Evolutionary conservation across 2,888 invertebrate species (phyloP), one percentile per base, ranked within the genome.

Genomic region (Xanthia togata): DNA sequence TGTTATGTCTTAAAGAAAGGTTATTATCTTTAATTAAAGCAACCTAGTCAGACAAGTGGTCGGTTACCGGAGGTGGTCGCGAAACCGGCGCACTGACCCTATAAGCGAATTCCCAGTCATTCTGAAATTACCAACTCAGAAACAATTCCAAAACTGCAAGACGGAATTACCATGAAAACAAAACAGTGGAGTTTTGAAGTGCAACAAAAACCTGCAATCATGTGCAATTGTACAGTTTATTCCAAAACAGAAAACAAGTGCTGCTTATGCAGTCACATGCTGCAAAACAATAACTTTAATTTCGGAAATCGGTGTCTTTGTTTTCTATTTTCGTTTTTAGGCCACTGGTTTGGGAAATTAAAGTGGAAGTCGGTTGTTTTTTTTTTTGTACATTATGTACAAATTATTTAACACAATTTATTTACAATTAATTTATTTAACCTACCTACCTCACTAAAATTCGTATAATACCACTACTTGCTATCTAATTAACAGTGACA

Each of bases 141-240:
- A 44, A 17, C n/a, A 44, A 31, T 63, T 69, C 14, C 17, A 41
- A 50, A 70, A 70, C 41, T 23, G 41, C 3, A 11, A 26, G 11
- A 20, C 20, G 4, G 38, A 70, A 70, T 70, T 44, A 69, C 31
- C 17, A 62, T 47, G 20, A 55, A 62, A 47, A 55, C 47, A 70
- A 57, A 78, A 41, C 47, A 71, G 12, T 38, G 20, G 14, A n/a
- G 8, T 62, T 41, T 70, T n/a, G 23, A 35, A 57, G n/a, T 17
- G 35, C 68, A 55, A 8, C 20, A 50, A 44, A 44, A 44, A 14
- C 47, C 20, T 44, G 59, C 26, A 60, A 35, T 50, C 26, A 53
- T 38, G 53, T 57, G 59, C 70, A 62, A 79, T 71, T 65, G 72
- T n/a, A 69, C 57, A 17, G 64, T 79, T 83, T 69, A 23, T 50